Base-by-base conservation (phyloP, 1,140 invertebrate species). In the Bilobella aurantiaca region DNA sequence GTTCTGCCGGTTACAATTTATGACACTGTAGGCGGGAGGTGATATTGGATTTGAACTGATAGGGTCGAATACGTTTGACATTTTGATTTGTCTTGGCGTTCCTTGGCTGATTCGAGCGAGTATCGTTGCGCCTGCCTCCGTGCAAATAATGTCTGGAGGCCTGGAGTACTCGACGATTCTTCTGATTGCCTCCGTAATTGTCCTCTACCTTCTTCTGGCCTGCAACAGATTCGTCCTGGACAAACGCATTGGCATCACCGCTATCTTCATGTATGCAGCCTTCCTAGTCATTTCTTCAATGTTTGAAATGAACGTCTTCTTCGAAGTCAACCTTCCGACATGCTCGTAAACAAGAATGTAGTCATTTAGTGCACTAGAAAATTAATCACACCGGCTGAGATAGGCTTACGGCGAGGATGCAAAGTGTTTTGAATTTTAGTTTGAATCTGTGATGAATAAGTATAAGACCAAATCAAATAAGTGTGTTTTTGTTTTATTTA, bases 121-220 rank as follows among this genome's bases (percentile, higher is more conserved):
- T 49, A 78, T 84, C 47, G 77, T 82, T 16, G 76, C 80, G 0
- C 76, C 68, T 0, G 79, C 81, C 23, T 81, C 84, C 77, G 87
- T 90, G 76, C 81, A 81, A 71, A 84, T 91, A 73, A 90, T 90
- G 75, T 90, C 88, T 0, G 85, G 86, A 42, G 88, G 88, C 0
- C 75, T 91, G 16, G 87, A 89, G 66, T 91, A 90, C 78, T 89
- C 86, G 73, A 87, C 88, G 27, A 88, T 90, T 67, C 88, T 87
- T 3, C 77, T 91, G 37, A 78, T 91, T 23, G 88, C 87, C 5
- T 89, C 88, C 0, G 76, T 91, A 5, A 79, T 90, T 67, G 77
- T 88, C 47, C 79, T 91, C n/a, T 91, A 90, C 77, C 78, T 83
- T 3, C 83, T 85, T 66, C 86, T 91, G 71, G 84, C 84, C 32